Percentiles rank a stretch among this genome's conserved stretches.
phyloP scores from a whole-genome alignment of 2,888 invertebrate species.

The Thecocarcelia acutangulata region DNA sequence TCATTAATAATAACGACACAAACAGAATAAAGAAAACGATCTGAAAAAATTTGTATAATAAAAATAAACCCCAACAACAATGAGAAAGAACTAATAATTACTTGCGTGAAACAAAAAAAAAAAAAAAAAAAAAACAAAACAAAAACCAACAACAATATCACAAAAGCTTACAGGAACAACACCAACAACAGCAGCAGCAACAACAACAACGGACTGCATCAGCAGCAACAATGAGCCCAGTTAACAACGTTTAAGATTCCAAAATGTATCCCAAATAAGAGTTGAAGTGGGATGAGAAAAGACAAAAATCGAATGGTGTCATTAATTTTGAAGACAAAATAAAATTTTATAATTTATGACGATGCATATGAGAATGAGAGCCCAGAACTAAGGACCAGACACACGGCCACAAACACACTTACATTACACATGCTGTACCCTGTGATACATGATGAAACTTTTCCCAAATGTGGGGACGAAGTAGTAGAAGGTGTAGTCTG shows the following conservation, averaged over 20 bases:
- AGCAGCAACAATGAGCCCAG: constrained; percentile 67
- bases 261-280: constrained; percentile 18
- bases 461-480: too few species aligned
- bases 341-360: constrained; percentile 80
- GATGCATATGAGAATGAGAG: constrained; percentile 69
- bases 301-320: constrained; percentile 71
- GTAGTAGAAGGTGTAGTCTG: too few species aligned
- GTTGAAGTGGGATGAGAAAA: constrained; percentile 22
- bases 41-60: constrained; percentile 23
- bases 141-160: constrained; percentile 56
- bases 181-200: constrained; percentile 57
- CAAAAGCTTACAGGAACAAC: constrained; percentile 50
- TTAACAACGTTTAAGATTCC: constrained; percentile 63
- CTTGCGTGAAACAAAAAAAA: constrained; percentile 62
- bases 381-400: constrained; percentile 35
- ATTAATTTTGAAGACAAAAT: constrained; percentile 79
- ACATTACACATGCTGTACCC: background rate
- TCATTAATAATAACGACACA: constrained; percentile 74
- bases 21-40: constrained; percentile 69
- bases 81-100: constrained; percentile 50
- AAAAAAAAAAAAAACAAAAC: constrained; percentile 41
- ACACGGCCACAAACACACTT: constrained; percentile 5
- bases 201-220: constrained; percentile 20
- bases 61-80: constrained; percentile 34
- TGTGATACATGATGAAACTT: too few species aligned